Evolutionary conservation across 2,888 invertebrate species (phyloP).

Genomic region (Cataglyphis altisquamis): DNA sequence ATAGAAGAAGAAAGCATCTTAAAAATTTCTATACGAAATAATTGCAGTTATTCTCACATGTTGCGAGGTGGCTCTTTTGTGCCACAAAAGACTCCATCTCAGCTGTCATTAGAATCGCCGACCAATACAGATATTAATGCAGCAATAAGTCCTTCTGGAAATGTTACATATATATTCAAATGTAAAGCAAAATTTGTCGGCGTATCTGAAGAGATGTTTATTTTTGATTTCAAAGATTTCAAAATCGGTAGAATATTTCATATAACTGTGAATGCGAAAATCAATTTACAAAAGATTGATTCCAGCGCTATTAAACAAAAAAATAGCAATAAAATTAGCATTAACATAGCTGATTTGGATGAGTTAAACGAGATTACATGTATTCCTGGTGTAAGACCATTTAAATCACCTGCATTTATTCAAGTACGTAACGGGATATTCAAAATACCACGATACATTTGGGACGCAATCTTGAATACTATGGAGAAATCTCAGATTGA

Average conservation of each 20-base stretch:
- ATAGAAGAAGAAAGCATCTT: constrained; percentile 86
- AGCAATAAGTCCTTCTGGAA: constrained; percentile 86
- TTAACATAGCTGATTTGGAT: constrained; percentile 19
- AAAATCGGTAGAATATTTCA: constrained; percentile 88
- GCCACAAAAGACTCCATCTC: constrained; percentile 87
- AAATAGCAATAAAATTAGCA: background rate
- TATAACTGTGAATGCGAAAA: constrained; percentile 86
- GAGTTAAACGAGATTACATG: constrained; percentile 55
- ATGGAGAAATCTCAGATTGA: constrained; percentile 84
- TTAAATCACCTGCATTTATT: constrained; percentile 89
- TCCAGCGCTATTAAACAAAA: background rate
- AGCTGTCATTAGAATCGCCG: constrained; percentile 86
- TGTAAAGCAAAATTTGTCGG: constrained; percentile 89
- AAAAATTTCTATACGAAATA: constrained; percentile 86
- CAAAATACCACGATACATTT: constrained; percentile 85
- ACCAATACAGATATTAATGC: constrained; percentile 78
- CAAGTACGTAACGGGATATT: constrained; percentile 86
- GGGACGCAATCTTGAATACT: constrained; percentile 82
- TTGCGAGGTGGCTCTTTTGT: constrained; percentile 87
- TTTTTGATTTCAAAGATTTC: constrained; percentile 89
- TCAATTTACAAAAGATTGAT: constrained; percentile 10
- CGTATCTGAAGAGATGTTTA: constrained; percentile 88
- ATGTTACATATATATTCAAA: constrained; percentile 86
- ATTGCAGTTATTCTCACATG: constrained; percentile 84
- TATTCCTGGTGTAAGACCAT: constrained; percentile 87